A percentile compares a stretch with the other conserved stretches of the same genome.
These are phyloP conservation scores for Pao palembangensis DNA, from an alignment of 2,113 vertebrate species.

Conservation along the genomic window DNA sequence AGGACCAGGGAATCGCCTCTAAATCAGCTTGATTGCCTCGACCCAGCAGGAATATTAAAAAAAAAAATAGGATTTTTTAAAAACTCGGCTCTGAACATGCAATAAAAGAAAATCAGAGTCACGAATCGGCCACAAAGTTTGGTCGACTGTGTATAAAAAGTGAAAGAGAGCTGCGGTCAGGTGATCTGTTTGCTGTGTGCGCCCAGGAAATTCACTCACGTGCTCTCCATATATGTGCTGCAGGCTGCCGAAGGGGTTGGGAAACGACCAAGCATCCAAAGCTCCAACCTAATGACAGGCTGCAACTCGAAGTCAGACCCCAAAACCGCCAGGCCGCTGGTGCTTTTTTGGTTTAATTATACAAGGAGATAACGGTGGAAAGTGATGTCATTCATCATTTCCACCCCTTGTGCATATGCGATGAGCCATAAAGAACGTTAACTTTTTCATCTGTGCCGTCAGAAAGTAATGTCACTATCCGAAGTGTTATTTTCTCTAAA, in stretches of 20 bases:
- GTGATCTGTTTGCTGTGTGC: slow-evolving; percentile 62
- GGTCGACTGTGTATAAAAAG: slow-evolving; percentile 42
- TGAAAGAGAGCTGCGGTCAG: slow-evolving; percentile 32
- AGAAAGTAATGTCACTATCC: slow-evolving; percentile 18
- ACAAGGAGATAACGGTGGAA: slow-evolving; percentile 59
- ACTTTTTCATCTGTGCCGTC: slow-evolving; percentile 3
- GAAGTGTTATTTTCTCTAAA: slow-evolving; percentile 24
- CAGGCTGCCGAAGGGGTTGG: slow-evolving; percentile 58
- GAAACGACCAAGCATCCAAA: slow-evolving; percentile 63
- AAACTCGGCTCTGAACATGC: too few species aligned
- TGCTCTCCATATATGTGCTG: slow-evolving; percentile 50
- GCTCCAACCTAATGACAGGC: slow-evolving; percentile 63
- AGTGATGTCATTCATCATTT: slow-evolving; percentile 54
- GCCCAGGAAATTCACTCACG: slow-evolving; percentile 63
- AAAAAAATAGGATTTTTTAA: too few species aligned
- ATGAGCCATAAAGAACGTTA: slow-evolving; percentile 37
- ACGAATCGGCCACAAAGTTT: slow-evolving; percentile 36
- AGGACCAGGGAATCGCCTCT: slow-evolving; percentile 64
- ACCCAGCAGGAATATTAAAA: too few species aligned
- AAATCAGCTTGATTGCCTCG: slow-evolving; percentile 35
- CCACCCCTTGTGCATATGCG: slow-evolving; percentile 30
- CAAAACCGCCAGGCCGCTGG: slow-evolving; percentile 50
- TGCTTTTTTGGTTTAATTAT: slow-evolving; percentile 14
- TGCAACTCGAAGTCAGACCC: slow-evolving; percentile 46
- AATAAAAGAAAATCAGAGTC: slow-evolving; percentile 27